Percentiles rank a stretch among this genome's conserved stretches.
Evolutionary conservation across 1,140 invertebrate genomes (phyloP).

Genomic region (Catajapyx aquilonaris): DNA sequence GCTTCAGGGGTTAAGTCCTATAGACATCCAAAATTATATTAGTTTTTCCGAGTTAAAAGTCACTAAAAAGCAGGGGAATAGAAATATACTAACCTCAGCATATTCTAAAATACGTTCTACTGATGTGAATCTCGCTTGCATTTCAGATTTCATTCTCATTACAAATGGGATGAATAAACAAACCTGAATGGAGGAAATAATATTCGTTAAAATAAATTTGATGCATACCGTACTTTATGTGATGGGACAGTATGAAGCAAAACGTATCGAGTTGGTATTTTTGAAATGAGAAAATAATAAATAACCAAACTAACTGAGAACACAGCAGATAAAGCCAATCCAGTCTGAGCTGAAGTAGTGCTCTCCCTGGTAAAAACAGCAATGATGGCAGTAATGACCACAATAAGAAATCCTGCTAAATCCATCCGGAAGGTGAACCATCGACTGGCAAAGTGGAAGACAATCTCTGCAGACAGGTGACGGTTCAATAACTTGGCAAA

Average conservation of each 20-base stretch:
- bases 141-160: slow-evolving; percentile 29
- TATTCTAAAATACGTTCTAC: slow-evolving; percentile 31
- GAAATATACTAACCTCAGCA: slow-evolving; percentile 19
- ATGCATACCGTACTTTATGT: no score
- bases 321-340: slow-evolving; percentile 26
- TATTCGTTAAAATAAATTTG: not conserved
- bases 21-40: no score
- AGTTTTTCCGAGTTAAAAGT: no score
- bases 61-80: no score
- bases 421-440: slow-evolving; percentile 24
- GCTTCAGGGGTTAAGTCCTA: no score
- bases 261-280: no score
- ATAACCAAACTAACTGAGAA: slow-evolving; percentile 19
- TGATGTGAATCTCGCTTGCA: slow-evolving; percentile 29
- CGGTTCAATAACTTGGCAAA: slow-evolving; percentile 13
- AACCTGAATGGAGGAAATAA: slow-evolving; percentile 19
- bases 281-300: slow-evolving; percentile 3
- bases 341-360: slow-evolving; percentile 23
- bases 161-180: slow-evolving; percentile 31
- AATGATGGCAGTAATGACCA: slow-evolving; percentile 21
- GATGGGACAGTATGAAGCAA: no score
- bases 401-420: slow-evolving; percentile 19
- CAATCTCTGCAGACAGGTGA: slow-evolving; percentile 13
- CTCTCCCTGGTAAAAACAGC: slow-evolving; percentile 23
- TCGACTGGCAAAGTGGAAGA: slow-evolving; percentile 17